Conservation (phyloP, 2,113 vertebrate species). For the Pterophyllum scalare region DNA sequence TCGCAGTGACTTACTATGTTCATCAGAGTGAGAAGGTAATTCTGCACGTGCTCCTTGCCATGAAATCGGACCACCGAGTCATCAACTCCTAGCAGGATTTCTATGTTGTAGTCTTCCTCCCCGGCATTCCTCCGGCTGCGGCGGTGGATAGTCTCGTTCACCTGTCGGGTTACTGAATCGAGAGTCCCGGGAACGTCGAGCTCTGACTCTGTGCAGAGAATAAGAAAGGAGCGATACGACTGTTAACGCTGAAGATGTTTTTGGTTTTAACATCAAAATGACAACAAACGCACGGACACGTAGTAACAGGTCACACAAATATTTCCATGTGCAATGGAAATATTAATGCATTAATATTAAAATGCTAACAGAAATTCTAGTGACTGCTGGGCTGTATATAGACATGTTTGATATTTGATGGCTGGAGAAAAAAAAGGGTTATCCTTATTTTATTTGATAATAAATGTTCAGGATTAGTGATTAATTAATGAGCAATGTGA, state of each 20-base stretch:
- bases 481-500: neutral
- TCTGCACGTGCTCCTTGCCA: slow-evolving; percentile 98
- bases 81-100: slow-evolving; percentile 95
- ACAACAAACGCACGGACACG: too few relatives aligned
- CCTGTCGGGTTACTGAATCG: slow-evolving; percentile 77
- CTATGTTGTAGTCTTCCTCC: slow-evolving; percentile 92
- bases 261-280: too few relatives aligned
- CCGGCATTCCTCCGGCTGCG: slow-evolving; percentile 83
- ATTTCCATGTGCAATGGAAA: neutral
- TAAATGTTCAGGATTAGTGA: neutral
- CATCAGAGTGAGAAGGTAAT: slow-evolving; percentile 99
- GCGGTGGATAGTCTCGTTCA: slow-evolving; percentile 81
- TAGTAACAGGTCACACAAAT: too few relatives aligned
- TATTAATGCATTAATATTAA: accelerated
- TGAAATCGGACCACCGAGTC: slow-evolving; percentile 98
- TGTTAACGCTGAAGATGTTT: neutral
- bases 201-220: slow-evolving; percentile 75
- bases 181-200: slow-evolving; percentile 74
- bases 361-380: neutral
- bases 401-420: accelerated
- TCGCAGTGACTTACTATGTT: slow-evolving; percentile 89
- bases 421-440: neutral
- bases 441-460: too few relatives aligned
- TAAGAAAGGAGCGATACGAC: neutral
- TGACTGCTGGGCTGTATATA: neutral